Conservation (phyloP, 2,113 vertebrate genomes). For the Nothocercus julius region DNA sequence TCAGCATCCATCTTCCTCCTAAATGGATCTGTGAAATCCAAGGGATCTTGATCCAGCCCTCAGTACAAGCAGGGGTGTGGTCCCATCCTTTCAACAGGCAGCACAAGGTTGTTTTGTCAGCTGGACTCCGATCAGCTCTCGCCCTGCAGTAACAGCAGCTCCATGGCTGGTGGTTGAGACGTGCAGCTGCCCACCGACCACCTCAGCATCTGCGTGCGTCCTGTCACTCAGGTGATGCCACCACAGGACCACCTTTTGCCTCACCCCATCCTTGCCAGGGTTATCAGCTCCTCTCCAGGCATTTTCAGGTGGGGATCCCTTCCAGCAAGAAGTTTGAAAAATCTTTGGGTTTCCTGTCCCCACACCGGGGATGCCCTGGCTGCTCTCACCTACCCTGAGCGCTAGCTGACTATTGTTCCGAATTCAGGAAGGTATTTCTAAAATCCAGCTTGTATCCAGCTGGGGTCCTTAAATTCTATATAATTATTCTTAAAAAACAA, state of each 20-base stretch:
- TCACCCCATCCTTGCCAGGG: not conserved
- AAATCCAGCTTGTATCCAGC: fast-evolving
- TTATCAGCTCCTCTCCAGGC: not conserved
- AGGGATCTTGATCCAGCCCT: too few relatives aligned
- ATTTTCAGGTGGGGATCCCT: too few relatives aligned
- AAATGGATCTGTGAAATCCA: fast-evolving
- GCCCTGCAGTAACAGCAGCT: too few relatives aligned
- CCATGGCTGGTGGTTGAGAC: too few relatives aligned
- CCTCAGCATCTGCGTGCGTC: not conserved
- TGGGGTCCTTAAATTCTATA: not conserved
- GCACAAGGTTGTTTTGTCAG: not conserved
- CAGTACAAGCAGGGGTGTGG: not conserved
- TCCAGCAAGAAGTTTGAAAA: not conserved
- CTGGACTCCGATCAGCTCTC: not conserved
- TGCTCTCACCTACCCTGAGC: not conserved
- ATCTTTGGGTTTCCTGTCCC: not conserved
- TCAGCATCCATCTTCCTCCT: not conserved
- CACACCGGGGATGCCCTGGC: not conserved
- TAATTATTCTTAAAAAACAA: not conserved
- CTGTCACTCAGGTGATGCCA: not conserved
- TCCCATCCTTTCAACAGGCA: not conserved
- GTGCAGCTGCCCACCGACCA: not conserved
- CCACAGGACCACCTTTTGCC: not conserved
- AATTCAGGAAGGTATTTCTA: not conserved
- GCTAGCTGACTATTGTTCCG: not conserved